Base-by-base conservation (phyloP, 2,888 invertebrate species). In the Plutella xylostella region DNA sequence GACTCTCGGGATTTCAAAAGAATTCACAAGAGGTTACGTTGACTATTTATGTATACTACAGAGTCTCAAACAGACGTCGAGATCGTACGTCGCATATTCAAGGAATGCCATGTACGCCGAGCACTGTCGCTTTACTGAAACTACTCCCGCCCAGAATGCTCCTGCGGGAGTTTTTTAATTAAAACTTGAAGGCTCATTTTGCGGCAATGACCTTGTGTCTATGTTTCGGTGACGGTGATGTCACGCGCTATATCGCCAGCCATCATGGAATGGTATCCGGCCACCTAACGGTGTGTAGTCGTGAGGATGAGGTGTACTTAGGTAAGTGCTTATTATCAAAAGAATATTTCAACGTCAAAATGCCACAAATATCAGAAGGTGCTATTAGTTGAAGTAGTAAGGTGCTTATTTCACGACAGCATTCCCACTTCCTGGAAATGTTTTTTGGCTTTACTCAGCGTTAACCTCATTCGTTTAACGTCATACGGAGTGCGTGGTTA, bases 261-360 rank as follows among this genome's bases (percentile, higher is more conserved):
- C 11, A 39, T 39, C 25, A 25, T 17, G 7, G 7, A 39, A 39
- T 3, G 53, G 55, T 61, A 58, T 64, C 63, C 63, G 61, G 56
- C 48, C 53, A 47, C 35, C 52, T 61, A 58, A 58, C 58, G 55
- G 58, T 57, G 40, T 41, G 9, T 11, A 41, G 30, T 19, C 42
- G 39, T 39, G 25, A 39, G n/a, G 22, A 39, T 39, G 17, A 15
- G 14, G 34, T 14, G 5, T 39, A 25, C 14, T 34, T 15, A 9
- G 34, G 34, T 34, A 34, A 43, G 42, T 33, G 42, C 20, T 34
- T 43, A 43, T 43, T 31, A 31, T 31, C 33, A 21, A 31, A 43
- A 43, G 28, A 33, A 14, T 20, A 43, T 34, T 25, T 40, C 18
- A 40, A 18, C 6, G 19, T 18, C 28, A 28, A 28, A 3, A n/a